Percentiles rank a stretch among this genome's conserved stretches.
phyloP scores from a whole-genome alignment of 2,113 vertebrate species.

The Nerophis ophidion region DNA sequence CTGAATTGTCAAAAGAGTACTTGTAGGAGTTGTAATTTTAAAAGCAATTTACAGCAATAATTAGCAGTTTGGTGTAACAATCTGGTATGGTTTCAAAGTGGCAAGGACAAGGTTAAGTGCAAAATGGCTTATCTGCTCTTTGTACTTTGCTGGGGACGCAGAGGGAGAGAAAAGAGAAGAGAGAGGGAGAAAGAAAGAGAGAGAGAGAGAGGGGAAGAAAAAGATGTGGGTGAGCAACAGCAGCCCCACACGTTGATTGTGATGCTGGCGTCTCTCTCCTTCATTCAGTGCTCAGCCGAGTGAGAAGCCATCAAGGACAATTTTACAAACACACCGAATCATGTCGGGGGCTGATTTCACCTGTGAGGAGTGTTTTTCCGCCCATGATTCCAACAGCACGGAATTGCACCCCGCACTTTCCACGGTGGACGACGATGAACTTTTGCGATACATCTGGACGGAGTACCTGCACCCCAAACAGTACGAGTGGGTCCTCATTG shows the following conservation, averaged over 20 bases:
- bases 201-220: background rate
- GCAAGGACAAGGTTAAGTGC: too few species aligned
- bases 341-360: conserved; percentile 75
- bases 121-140: too few species aligned
- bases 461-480: conserved; percentile 93
- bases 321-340: background rate
- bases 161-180: background rate
- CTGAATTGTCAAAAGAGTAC: too few species aligned
- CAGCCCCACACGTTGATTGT: background rate
- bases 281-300: background rate
- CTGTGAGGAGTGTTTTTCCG: conserved; percentile 74
- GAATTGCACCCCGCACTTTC: conserved; percentile 57
- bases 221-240: too few species aligned
- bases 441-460: conserved; percentile 90
- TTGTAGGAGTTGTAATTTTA: too few species aligned
- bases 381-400: conserved; percentile 70
- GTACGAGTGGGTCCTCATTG: conserved; percentile 94
- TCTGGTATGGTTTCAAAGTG: too few species aligned
- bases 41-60: too few species aligned
- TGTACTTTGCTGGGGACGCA: background rate
- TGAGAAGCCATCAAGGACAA: conserved; percentile 1
- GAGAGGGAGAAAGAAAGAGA: background rate
- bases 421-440: conserved; percentile 83
- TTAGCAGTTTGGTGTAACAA: too few species aligned
- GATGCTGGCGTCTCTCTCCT: too few species aligned